A percentile compares a stretch with the other conserved stretches of the same genome.
These are phyloP conservation scores for Drosophila chauvacae DNA, from an alignment of 1,140 invertebrate species.

Conservation along the genomic window DNA sequence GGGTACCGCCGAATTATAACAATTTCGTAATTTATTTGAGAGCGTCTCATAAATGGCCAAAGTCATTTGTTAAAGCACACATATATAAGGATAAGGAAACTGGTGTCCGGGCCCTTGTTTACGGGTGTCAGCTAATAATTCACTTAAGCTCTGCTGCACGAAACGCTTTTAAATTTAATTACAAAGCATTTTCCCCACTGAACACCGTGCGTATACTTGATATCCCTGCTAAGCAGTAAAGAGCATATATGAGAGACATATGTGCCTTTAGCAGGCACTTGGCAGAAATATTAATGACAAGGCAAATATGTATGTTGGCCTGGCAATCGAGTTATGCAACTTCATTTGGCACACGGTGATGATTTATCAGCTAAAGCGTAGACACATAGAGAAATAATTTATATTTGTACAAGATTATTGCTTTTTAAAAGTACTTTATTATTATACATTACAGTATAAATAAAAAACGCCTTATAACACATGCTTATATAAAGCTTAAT, in stretches of 20 bases:
- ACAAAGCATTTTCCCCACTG: slow-evolving; percentile 47
- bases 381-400: neutral
- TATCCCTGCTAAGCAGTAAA: slow-evolving; percentile 19
- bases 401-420: neutral
- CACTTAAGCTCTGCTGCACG: slow-evolving; percentile 51
- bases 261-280: slow-evolving; percentile 22
- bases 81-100: slow-evolving; percentile 16
- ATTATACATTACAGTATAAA: neutral
- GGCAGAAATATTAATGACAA: slow-evolving; percentile 65
- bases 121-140: slow-evolving; percentile 59
- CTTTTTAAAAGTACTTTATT: neutral
- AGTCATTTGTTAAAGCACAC: slow-evolving; percentile 55
- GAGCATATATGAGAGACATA: slow-evolving; percentile 7
- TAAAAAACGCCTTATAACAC: too few species aligned
- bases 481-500: too few species aligned
- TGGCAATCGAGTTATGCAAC: slow-evolving; percentile 58
- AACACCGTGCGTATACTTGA: slow-evolving; percentile 35
- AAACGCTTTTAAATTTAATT: slow-evolving; percentile 73
- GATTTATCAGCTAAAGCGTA: slow-evolving; percentile 38
- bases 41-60: slow-evolving; percentile 72
- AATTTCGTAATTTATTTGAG: slow-evolving; percentile 80
- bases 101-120: slow-evolving; percentile 46
- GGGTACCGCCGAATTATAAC: slow-evolving; percentile 66
- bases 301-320: slow-evolving; percentile 61
- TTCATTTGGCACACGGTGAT: slow-evolving; percentile 41